These are phyloP conservation scores for Serranus cabrilla DNA, from an alignment of 2,797 vertebrate genomes.

Conservation along the genomic window DNA sequence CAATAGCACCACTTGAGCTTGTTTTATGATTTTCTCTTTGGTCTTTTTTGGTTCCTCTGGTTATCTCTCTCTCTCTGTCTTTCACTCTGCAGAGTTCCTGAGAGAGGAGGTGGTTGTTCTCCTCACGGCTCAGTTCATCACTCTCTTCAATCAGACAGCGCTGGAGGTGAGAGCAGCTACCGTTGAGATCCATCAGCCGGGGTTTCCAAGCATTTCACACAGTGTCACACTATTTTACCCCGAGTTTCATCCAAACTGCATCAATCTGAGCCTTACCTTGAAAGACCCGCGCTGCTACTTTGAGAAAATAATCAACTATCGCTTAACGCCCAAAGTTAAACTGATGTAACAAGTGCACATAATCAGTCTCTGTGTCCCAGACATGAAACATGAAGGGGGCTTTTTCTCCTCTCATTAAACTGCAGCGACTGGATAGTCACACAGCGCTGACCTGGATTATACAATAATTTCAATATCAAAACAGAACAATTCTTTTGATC, in stretches of 20 bases:
- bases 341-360: conserved; percentile 19
- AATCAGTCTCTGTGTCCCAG: conserved; percentile 11
- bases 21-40: conserved; percentile 50
- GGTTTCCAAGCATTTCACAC: conserved; percentile 64
- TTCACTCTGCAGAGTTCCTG: conserved; percentile 83
- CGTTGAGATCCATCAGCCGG: conserved; percentile 64
- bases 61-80: conserved; percentile 16
- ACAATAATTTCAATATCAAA: conserved; percentile 48
- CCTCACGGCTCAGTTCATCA: conserved; percentile 91
- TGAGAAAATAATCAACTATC: conserved; percentile 31
- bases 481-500: conserved; percentile 42
- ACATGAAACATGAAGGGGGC: conserved; percentile 18
- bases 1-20: conserved; percentile 35
- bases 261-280: conserved; percentile 31
- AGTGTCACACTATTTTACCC: conserved; percentile 57
- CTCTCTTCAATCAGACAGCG: conserved; percentile 92
- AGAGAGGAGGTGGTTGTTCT: conserved; percentile 90
- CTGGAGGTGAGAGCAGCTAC: conserved; percentile 85
- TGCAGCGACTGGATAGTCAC: conserved; percentile 11
- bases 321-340: conserved; percentile 13
- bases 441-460: conserved; percentile 29
- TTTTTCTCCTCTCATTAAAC: conserved; percentile 24
- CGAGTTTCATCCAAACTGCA: conserved; percentile 38
- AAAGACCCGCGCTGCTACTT: conserved; percentile 25
- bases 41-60: not conserved